Evolutionary conservation across 2,797 vertebrate genomes (phyloP), one percentile per base, ranked within the genome.

Genomic region (Bufotes viridis): DNA sequence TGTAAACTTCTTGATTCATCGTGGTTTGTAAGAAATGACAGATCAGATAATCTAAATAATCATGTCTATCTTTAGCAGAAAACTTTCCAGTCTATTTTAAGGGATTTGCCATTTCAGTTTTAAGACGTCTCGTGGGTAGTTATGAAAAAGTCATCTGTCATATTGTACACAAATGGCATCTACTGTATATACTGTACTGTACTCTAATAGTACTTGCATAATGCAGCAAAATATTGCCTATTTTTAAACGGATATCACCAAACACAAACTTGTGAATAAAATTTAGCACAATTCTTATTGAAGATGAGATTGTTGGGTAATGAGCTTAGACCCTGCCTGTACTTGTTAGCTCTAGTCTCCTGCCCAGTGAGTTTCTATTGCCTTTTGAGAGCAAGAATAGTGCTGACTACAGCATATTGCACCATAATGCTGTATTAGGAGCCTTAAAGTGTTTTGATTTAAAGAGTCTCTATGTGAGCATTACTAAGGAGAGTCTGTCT

Each of bases 41-140:
- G 78, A 42, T 58, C 29, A 81, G 58, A 81, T 20, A 81, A 81
- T 63, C 78, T 81, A 29, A 58, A 58, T 81, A 81, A 81, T 81
- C 34, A 26, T 42, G 18, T 26, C 78, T 81, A 12, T 81, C 80
- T 63, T 34, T 65, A 81, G 57, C n/a, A 61, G 22, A 63, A 81
- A 61, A 63, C 80, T 81, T 63, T 65, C 80, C 9, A 42, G 61
- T 34, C 58, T 65, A 63, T 63, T 81, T 63, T 65, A 49, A 81
- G 57, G 29, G 2, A 14, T 63, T 65, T 49, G 57, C 42, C 61
- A 81, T 81, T 67, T 63, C 61, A 24, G 80, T 49, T 65, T 63
- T 81, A 29, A 81, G 80, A 63, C 14, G 29, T 81, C 78, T 81
- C 49, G 29, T 81, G 57, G 67, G 61, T 65, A 81, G 58, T 51